Percentiles rank a stretch among this genome's conserved stretches.
Conservation (phyloP, 1,140 invertebrate species). For the Zaprionus davidi region DNA sequence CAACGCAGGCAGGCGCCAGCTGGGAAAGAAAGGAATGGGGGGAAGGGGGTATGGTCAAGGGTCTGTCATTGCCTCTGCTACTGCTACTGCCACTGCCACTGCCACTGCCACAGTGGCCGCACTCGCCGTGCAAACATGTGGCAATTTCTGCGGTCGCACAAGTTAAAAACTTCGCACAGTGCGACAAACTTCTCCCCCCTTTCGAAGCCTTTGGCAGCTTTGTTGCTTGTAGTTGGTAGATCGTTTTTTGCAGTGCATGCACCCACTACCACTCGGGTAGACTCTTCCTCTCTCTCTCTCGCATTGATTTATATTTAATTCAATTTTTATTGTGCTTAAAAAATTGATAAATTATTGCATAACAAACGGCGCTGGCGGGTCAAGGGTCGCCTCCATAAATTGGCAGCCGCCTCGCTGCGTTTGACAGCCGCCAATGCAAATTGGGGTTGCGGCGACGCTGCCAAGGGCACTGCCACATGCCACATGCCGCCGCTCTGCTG, state of each 20-base stretch:
- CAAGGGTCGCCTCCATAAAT: constrained; percentile 69
- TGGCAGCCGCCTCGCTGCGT: constrained; percentile 70
- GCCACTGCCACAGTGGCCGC: not conserved
- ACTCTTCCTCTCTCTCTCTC: not conserved
- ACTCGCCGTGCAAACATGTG: constrained; percentile 62
- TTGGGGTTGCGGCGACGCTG: constrained; percentile 52
- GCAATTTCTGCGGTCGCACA: constrained; percentile 74
- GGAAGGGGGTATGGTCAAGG: constrained; percentile 49
- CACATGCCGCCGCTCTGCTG: not conserved
- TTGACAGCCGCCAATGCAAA: constrained; percentile 77
- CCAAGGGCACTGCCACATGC: constrained; percentile 1
- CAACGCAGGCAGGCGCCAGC: constrained; percentile 36
- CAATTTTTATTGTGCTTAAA: constrained; percentile 80
- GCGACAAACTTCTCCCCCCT: no score
- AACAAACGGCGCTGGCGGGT: constrained; percentile 57
- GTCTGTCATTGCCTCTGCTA: constrained; percentile 7
- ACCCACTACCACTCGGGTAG: no score
- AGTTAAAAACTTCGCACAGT: constrained; percentile 66
- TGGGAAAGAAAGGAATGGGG: no score
- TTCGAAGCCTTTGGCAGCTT: constrained; percentile 6
- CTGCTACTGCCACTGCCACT: not conserved
- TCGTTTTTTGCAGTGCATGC: constrained; percentile 1
- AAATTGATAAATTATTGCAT: constrained; percentile 75
- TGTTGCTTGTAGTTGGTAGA: constrained; percentile 16
- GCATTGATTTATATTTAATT: constrained; percentile 80